Base-by-base conservation (phyloP, 2,797 vertebrate species). In the Typhlichthys eigenmanni region DNA sequence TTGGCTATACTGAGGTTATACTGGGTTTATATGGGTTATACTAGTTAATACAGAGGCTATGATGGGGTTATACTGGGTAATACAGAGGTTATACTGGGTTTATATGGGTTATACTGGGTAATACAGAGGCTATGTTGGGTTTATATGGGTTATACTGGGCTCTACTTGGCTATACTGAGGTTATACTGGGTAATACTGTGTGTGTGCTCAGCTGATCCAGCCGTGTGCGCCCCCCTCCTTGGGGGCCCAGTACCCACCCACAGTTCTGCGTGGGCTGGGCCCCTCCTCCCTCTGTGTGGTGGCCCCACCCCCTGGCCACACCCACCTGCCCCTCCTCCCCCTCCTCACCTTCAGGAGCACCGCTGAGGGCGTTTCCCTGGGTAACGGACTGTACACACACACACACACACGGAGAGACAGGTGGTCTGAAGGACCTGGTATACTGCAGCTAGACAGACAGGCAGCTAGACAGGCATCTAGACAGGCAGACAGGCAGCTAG, bases 311-410 rank as follows among this genome's bases (percentile, higher is more conserved):
- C 91, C 91, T 0, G 95, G 95, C 55, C 34, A 34, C 34, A 95
- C 95, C 55, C 5, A 34, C 34, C 34, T 34, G 5, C 96, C 95
- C 0, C 68, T 97, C 60, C 88, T 97, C 29, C 86, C 94, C 56
- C 87, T 94, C 46, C 76, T 94, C 75, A 85, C 92, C 0, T 97
- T 97, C 87, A 93, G 95, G 11, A 93, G 91, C n/a, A 77, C 91
- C 61, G 68, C 86, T 0, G 96, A 98, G 65, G 95, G 93, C 0
- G 85, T 94, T 63, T 74, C 91, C 0, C n/a, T 97, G 50, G 94
- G 92, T 94, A 14, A 13, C 0, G 16, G 49, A 4, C 51, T 53
- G 52, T 24, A 54, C 34, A 34, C 5, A 34, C 34, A 1, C 7
- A 34, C 5, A 7, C 34, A 34, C 5, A 34, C 5, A 1, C 5